These are phyloP conservation scores for Tridacna crocea DNA, from an alignment of 2,888 invertebrate species.

Conservation along the genomic window DNA sequence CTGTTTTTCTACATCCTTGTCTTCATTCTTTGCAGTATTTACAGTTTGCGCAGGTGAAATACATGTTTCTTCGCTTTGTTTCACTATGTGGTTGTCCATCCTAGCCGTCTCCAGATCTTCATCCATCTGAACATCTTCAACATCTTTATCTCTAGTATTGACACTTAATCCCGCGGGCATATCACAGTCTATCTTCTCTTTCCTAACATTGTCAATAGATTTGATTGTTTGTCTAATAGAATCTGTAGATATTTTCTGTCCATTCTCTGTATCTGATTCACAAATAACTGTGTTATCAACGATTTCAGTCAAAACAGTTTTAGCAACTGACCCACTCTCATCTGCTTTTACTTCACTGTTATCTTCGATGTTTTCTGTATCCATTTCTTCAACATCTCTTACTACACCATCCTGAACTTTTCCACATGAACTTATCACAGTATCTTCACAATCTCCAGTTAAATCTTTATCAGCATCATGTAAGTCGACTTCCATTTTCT, in stretches of 20 bases:
- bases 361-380: slow-evolving; percentile 6
- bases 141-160: too few relatives aligned
- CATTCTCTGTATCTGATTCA: background rate
- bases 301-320: background rate
- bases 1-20: too few relatives aligned
- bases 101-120: background rate
- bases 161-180: too few relatives aligned
- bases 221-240: background rate
- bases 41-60: background rate
- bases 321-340: background rate
- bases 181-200: background rate
- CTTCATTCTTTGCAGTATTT: background rate
- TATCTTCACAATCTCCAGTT: background rate
- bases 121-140: background rate
- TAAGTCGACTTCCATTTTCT: background rate
- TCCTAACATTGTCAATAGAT: background rate
- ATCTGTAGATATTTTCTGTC: background rate
- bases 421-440: background rate
- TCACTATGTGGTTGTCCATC: background rate
- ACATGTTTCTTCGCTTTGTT: background rate
- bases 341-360: background rate
- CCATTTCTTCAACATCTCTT: slow-evolving; percentile 1
- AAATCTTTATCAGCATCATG: background rate
- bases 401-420: background rate
- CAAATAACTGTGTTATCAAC: background rate